phyloP scores from a whole-genome alignment of 2,797 vertebrate species.

The Columba guinea region DNA sequence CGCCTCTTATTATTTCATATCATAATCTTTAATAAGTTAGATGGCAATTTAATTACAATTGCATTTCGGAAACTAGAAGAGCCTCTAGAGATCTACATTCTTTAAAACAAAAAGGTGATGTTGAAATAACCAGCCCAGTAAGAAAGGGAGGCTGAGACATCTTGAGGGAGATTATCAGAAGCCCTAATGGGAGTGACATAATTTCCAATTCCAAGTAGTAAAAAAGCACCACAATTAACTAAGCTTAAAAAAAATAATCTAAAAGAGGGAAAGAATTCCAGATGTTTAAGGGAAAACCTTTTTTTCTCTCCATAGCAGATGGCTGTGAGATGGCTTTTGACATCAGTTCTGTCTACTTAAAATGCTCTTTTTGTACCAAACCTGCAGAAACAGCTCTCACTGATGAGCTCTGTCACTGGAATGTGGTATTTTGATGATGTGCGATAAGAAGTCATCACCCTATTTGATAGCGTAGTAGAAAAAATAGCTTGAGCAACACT shows the following conservation, averaged over 20 bases:
- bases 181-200: background rate
- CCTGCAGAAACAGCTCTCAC: background rate
- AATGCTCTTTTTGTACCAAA: conserved; percentile 1
- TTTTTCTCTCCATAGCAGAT: background rate
- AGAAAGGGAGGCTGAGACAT: background rate
- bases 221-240: background rate
- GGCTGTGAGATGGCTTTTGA: background rate
- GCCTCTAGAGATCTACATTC: background rate
- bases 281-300: background rate
- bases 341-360: background rate
- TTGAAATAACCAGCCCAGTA: background rate
- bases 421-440: conserved; percentile 37
- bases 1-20: background rate
- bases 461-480: background rate
- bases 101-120: background rate
- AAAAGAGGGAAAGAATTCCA: background rate
- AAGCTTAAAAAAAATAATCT: background rate
- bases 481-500: conserved; percentile 4
- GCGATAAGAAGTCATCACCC: conserved; percentile 25
- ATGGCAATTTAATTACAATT: background rate
- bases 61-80: background rate
- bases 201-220: background rate
- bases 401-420: background rate
- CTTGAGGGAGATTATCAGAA: background rate
- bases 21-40: background rate